Base-by-base conservation (phyloP, 30 jellyfish, hydroid and myxozoan genomes). In the Hydractinia symbiolongicarpus region DNA sequence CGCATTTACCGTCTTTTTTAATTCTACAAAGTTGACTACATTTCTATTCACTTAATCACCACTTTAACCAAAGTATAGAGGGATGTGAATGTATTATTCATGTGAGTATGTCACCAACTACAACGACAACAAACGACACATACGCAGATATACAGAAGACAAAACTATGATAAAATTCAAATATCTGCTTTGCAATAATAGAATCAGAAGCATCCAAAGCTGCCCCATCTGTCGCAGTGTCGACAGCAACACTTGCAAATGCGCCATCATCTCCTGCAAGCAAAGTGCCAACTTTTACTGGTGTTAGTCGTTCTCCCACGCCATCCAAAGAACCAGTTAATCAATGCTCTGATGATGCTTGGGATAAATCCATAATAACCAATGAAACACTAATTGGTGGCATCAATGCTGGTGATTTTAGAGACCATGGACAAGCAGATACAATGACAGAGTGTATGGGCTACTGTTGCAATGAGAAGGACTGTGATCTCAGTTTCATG, bases 401-500 rank as follows among this genome's bases (percentile, higher is more conserved):
- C 10, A 84, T 91, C 40, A 86, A 83, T 53, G 96, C 98, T 13
- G 98, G 98, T 11, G 96, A 87, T 5, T 91, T 91, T 76, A 84
- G 95, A 16, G 98, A 91, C 57, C 98, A 91, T 81, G 96, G 96
- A 14, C 96, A 86, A 81, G 77, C 95, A 52, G 92, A 83, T 50
- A 73, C 92, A 2, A 81, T 91, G 15, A 79, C 68, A n/a, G 98
- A 91, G 55, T 91, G 98, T 68, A 91, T 91, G 98, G 89, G 91
- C 13, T 76, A 77, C 49, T 91, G 98, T 64, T 91, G 98, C 77
- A 86, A 76, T 77, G 95, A 88, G 67, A 83, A 84, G 55, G 95
- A 82, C 55, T 91, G 98, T 66, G 98, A 91, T 68, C 83, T 91
- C 81, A 94, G 96, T 16, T 91, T 91, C 52, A 91, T 91, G 98